phyloP scores from a whole-genome alignment of 2,797 vertebrate species.

The Buphagus erythrorhynchus region DNA sequence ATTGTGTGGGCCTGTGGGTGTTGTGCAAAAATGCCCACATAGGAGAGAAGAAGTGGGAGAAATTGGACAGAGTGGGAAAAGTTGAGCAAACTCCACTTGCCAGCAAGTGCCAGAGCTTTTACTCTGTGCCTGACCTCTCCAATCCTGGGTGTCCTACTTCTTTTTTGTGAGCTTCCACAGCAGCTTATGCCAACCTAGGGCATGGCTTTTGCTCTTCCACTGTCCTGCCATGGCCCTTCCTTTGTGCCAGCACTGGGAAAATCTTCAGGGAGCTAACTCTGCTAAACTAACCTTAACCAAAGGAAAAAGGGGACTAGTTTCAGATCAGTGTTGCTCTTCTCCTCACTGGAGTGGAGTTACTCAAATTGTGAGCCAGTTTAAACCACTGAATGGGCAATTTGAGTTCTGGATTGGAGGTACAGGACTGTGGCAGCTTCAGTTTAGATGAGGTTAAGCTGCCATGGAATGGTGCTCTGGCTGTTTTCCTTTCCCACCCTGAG shows the following conservation, averaged over 20 bases:
- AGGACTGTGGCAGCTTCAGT: background rate
- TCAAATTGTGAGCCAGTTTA: background rate
- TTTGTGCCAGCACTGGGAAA: background rate
- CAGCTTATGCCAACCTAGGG: background rate
- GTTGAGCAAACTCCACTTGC: background rate
- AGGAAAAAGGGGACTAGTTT: background rate
- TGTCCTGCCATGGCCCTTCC: background rate
- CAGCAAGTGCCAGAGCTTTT: background rate
- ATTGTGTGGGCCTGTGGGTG: too few relatives aligned
- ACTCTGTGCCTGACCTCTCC: background rate
- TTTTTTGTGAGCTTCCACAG: background rate
- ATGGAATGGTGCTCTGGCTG: background rate
- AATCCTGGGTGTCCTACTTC: background rate
- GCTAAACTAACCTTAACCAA: background rate
- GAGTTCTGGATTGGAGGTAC: background rate
- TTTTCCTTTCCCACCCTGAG: conserved; percentile 33
- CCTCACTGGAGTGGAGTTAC: background rate
- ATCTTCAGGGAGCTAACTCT: background rate
- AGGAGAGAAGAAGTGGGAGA: background rate
- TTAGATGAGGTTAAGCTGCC: background rate
- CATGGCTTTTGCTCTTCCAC: background rate
- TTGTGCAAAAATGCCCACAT: rapidly evolving
- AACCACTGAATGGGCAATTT: background rate
- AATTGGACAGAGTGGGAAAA: background rate
- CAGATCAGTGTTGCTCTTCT: background rate